Conservation (phyloP, 2,888 invertebrate species). For the Galerucella calmariensis region DNA sequence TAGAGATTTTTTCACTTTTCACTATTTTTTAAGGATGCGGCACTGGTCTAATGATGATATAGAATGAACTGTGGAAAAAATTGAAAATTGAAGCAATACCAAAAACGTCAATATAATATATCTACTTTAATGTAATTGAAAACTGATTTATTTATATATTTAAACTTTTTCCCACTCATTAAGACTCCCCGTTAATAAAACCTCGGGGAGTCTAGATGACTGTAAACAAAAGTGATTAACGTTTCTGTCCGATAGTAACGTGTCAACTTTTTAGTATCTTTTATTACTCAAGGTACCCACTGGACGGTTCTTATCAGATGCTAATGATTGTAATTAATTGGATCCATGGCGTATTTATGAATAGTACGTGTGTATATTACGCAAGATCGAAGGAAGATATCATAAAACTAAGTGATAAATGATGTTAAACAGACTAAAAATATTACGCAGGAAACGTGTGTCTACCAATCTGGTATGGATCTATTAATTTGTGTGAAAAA, state of each 20-base stretch:
- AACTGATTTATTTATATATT: not conserved
- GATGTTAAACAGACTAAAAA: not conserved
- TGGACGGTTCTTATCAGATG: not conserved
- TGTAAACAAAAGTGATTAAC: not conserved
- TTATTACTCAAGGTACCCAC: not conserved
- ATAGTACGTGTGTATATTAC: constrained; percentile 4
- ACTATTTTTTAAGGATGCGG: too few species aligned
- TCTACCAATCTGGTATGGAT: constrained; percentile 1
- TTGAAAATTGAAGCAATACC: too few species aligned
- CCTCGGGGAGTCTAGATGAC: not conserved
- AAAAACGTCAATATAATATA: too few species aligned
- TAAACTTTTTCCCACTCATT: too few species aligned
- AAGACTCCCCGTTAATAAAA: too few species aligned
- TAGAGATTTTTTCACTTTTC: too few species aligned
- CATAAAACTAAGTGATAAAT: constrained; percentile 3
- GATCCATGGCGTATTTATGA: not conserved
- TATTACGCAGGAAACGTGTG: not conserved
- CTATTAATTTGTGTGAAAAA: not conserved
- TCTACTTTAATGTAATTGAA: too few species aligned
- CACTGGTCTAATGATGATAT: too few species aligned
- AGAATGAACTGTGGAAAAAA: too few species aligned
- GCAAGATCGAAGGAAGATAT: not conserved
- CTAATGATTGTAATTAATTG: not conserved
- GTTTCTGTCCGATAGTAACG: not conserved
- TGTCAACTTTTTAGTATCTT: not conserved